phyloP scores from a whole-genome alignment of 2,888 invertebrate genomes.

The Malthinus flaveolus region DNA sequence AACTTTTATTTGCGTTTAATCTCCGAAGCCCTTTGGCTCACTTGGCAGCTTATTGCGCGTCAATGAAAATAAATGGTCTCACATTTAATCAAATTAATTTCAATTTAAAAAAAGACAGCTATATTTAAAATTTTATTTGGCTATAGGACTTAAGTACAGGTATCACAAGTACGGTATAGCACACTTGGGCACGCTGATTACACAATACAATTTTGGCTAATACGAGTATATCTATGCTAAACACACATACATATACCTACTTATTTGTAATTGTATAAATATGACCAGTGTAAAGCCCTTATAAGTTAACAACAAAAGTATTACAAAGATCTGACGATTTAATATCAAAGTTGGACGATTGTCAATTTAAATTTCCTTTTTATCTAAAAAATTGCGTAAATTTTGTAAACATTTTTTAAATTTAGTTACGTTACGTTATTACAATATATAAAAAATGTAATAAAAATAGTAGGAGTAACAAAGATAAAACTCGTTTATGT shows the following conservation, averaged over 20 bases:
- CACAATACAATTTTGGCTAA: slow-evolving; percentile 19
- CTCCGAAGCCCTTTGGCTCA: too few relatives aligned
- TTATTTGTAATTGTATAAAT: slow-evolving; percentile 9
- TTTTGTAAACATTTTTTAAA: slow-evolving; percentile 8
- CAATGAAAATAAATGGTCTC: too few relatives aligned
- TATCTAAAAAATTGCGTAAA: slow-evolving; percentile 10
- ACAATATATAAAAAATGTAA: slow-evolving; percentile 8
- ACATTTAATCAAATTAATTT: too few relatives aligned
- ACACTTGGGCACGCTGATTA: slow-evolving; percentile 28
- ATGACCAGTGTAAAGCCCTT: slow-evolving; percentile 13
- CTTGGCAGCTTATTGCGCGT: too few relatives aligned
- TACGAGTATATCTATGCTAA: slow-evolving; percentile 15
- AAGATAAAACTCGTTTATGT: slow-evolving; percentile 16
- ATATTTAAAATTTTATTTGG: slow-evolving; percentile 21
- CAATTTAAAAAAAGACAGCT: too few relatives aligned
- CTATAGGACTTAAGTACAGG: slow-evolving; percentile 30
- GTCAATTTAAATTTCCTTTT: slow-evolving; percentile 21
- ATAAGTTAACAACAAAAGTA: slow-evolving; percentile 8
- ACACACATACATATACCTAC: slow-evolving; percentile 15
- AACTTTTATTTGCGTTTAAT: too few relatives aligned
- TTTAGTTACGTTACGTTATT: slow-evolving; percentile 9
- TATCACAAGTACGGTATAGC: slow-evolving; percentile 34
- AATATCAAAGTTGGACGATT: slow-evolving; percentile 22
- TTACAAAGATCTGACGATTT: slow-evolving; percentile 8
- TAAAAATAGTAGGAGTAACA: slow-evolving; percentile 19